phyloP scores from a whole-genome alignment of 2,888 invertebrate genomes.

The Baronia brevicornis region DNA sequence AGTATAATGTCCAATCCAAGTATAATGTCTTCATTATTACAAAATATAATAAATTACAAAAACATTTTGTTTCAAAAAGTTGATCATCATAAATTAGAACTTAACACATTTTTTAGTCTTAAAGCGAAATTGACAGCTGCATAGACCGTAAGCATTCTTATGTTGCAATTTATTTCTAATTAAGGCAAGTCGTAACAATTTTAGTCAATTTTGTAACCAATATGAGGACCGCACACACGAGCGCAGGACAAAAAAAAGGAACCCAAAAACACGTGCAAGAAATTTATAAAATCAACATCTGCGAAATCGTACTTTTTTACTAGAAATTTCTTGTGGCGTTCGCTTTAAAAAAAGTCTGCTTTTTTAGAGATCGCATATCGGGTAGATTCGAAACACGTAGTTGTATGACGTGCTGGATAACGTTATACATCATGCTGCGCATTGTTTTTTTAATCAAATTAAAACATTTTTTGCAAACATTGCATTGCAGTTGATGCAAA shows the following conservation, averaged over 20 bases:
- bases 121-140: slow-evolving; percentile 31
- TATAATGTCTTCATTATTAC: slow-evolving; percentile 11
- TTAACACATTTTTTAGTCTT: slow-evolving; percentile 9
- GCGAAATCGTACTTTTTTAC: slow-evolving; percentile 65
- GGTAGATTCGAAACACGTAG: slow-evolving; percentile 48
- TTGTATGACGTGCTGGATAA: slow-evolving; percentile 22
- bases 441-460: not conserved
- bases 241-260: slow-evolving; percentile 31
- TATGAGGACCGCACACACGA: slow-evolving; percentile 47
- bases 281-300: slow-evolving; percentile 72
- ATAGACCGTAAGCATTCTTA: slow-evolving; percentile 29
- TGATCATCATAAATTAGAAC: slow-evolving; percentile 12
- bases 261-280: slow-evolving; percentile 62
- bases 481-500: too few relatives aligned
- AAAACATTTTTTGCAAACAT: too few relatives aligned
- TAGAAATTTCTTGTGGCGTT: slow-evolving; percentile 51
- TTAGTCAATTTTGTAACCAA: slow-evolving; percentile 41
- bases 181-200: slow-evolving; percentile 38
- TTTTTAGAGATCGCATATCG: slow-evolving; percentile 63
- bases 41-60: slow-evolving; percentile 6
- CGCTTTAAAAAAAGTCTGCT: slow-evolving; percentile 43
- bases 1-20: too few relatives aligned
- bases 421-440: slow-evolving; percentile 19
- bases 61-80: slow-evolving; percentile 6
- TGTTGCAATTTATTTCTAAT: slow-evolving; percentile 45